Percentiles rank a stretch among this genome's conserved stretches.
Evolutionary conservation across 2,888 invertebrate genomes (phyloP).

Genomic region (Cephus pygmeus): DNA sequence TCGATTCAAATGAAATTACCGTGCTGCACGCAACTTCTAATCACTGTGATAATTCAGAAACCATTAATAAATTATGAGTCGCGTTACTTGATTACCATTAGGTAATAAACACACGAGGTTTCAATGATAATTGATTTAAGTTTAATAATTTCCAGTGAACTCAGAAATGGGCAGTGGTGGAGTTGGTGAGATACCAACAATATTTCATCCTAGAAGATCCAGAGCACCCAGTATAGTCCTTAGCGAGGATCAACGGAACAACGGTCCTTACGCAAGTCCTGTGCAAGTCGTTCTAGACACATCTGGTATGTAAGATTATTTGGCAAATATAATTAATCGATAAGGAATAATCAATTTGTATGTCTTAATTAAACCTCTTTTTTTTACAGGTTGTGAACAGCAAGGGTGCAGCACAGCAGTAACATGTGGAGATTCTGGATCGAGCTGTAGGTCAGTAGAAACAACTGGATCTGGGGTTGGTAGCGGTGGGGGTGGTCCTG

Average conservation of each 20-base stretch:
- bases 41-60: background rate
- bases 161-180: constrained; percentile 53
- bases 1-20: background rate
- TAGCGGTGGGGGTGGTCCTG: constrained; percentile 25
- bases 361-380: background rate
- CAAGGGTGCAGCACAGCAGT: constrained; percentile 48
- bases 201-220: constrained; percentile 60
- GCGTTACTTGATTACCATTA: background rate
- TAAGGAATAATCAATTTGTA: background rate
- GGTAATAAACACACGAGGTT: background rate
- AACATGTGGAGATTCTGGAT: constrained; percentile 51
- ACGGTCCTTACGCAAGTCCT: constrained; percentile 44
- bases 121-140: background rate
- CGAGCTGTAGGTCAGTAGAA: constrained; percentile 51
- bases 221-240: constrained; percentile 53
- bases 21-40: background rate
- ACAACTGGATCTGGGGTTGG: constrained; percentile 37
- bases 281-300: constrained; percentile 48
- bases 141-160: background rate
- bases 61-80: background rate
- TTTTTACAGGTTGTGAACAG: constrained; percentile 49
- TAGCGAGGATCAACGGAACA: constrained; percentile 51
- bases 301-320: constrained; percentile 36
- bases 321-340: constrained; percentile 1
- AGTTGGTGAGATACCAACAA: constrained; percentile 58